These are phyloP conservation scores for Phyto melanocephala DNA, from an alignment of 2,888 invertebrate species.

Conservation along the genomic window DNA sequence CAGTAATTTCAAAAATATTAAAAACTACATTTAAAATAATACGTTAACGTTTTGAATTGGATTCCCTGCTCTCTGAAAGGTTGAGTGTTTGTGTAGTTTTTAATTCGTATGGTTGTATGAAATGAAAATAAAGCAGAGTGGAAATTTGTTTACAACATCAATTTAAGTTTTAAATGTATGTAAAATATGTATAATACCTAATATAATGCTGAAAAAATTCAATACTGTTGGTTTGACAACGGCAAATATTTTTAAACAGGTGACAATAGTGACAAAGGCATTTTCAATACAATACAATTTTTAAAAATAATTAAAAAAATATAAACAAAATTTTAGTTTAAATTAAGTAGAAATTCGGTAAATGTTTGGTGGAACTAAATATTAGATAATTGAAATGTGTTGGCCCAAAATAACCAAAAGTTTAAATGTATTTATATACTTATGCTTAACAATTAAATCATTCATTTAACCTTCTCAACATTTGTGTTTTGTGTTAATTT, in stretches of 20 bases:
- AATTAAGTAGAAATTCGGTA: neutral
- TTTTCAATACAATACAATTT: neutral
- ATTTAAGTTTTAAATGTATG: no score
- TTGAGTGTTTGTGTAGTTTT: no score
- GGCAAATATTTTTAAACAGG: neutral
- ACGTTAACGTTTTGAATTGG: no score
- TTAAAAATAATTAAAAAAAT: neutral
- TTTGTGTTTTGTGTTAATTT: neutral
- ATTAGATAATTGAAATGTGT: slow-evolving; percentile 33
- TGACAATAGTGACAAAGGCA: neutral
- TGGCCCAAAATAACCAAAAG: slow-evolving; percentile 18
- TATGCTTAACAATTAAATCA: no score
- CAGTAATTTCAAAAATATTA: no score
- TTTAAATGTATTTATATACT: slow-evolving; percentile 21
- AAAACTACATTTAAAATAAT: no score
- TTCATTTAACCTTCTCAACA: no score
- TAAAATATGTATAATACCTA: no score
- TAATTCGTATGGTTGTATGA: no score
- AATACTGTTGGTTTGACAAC: neutral
- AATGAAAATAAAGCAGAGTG: no score
- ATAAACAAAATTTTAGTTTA: slow-evolving; percentile 8
- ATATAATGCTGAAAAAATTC: neutral
- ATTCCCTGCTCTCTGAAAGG: no score
- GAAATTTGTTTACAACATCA: no score
- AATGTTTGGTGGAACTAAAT: neutral